Evolutionary conservation across 2,113 vertebrate genomes (phyloP).

Genomic region (Epinephelus cyanopodus): DNA sequence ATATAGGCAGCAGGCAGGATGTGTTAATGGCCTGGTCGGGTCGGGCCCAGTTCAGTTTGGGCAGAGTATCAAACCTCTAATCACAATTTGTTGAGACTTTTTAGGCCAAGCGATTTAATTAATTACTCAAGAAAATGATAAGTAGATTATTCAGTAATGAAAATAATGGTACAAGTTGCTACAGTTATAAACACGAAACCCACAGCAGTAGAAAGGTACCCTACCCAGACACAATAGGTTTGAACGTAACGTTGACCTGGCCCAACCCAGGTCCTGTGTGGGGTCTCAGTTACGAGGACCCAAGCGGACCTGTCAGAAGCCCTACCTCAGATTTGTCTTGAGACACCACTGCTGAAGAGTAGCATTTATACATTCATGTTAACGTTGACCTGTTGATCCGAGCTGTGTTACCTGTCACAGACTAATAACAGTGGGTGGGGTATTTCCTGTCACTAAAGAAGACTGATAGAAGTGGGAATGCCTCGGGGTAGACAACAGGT

Average conservation of each 20-base stretch:
- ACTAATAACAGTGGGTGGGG: conserved; percentile 44
- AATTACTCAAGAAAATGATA: background rate
- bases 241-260: background rate
- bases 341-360: background rate
- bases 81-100: background rate
- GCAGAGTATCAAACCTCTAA: too few species aligned
- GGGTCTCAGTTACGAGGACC: background rate
- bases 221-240: background rate
- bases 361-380: conserved; percentile 3
- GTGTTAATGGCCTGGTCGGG: too few species aligned
- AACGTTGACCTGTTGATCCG: conserved; percentile 26
- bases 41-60: too few species aligned
- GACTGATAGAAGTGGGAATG: conserved; percentile 38
- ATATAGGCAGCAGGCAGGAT: too few species aligned
- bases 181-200: background rate
- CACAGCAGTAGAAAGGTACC: background rate
- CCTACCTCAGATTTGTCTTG: background rate
- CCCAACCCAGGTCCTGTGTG: background rate
- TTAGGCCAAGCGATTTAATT: background rate
- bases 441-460: conserved; percentile 40
- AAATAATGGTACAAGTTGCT: background rate
- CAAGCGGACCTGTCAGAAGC: background rate
- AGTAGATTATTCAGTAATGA: background rate
- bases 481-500: conserved; percentile 58
- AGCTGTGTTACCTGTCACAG: conserved; percentile 24